Base-by-base conservation (phyloP, 2,113 vertebrate genomes). In the Bucco capensis region DNA sequence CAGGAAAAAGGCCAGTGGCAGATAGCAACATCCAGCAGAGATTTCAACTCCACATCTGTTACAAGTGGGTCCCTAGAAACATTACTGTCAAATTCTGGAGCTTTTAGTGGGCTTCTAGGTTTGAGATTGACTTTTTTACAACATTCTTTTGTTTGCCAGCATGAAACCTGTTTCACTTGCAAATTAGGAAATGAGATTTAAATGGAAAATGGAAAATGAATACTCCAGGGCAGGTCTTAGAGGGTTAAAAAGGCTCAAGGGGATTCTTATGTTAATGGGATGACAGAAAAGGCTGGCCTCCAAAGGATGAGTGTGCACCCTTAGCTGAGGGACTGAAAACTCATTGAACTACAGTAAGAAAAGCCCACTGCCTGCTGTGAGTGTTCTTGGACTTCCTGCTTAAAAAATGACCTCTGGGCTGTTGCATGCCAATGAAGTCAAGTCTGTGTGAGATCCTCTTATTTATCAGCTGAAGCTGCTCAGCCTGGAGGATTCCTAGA, bases 401-500 rank as follows among this genome's bases (percentile, higher is more conserved):
- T 72, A 33, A 83, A 81, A 89, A 73, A 79, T 83, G 13, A 91
- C 91, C 74, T 94, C 74, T 76, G 71, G 50, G 62, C 62, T 83
- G 76, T 35, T 60, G 65, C 73, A 28, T 28, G 30, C 80, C 83
- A 64, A 25, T 0, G 1, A 79, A 91, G 72, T 82, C 21, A 14
- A 93, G 76, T 46, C 81, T 85, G 62, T 47, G 67, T 71, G 49
- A 17, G 10, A 76, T 91, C 50, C 42, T 19, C 86, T 88, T 73
- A 67, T 92, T 89, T 84, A 71, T 91, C 19, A 90, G 74, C 58
- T 92, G 74, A 72, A 92, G n/a, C 54, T 89, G 62, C 35, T 54
- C 47, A 25, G 83, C 40, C 49, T 57, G 57, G 17, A 67, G 51
- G 49, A 86, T 90, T 95, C 91, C 84, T 93, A 78, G 91, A 93